Conservation (phyloP, 1,140 invertebrate genomes). For the Neodiprion virginianus region DNA sequence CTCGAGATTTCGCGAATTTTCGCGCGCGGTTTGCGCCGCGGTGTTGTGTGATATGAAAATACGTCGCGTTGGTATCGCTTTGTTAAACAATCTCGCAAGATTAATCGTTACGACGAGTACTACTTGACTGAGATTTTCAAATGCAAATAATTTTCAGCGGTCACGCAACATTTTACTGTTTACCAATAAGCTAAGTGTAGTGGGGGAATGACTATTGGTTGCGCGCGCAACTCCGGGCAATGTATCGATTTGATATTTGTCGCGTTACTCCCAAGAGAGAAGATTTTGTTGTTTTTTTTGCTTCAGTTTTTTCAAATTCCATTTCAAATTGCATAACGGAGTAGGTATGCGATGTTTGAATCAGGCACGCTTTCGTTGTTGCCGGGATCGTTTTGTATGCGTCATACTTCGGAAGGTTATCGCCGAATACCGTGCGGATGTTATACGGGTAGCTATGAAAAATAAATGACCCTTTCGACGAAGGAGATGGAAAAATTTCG, state of each 20-base stretch:
- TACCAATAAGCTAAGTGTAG: conserved; percentile 37
- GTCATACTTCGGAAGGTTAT: not conserved
- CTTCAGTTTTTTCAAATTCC: not conserved
- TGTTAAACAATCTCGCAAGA: too few species aligned
- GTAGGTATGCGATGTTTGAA: too few species aligned
- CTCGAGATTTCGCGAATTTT: not conserved
- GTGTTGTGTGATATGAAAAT: not conserved
- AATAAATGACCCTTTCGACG: too few species aligned
- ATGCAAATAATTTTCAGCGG: conserved; percentile 19
- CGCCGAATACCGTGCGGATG: not conserved
- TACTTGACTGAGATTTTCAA: conserved; percentile 10
- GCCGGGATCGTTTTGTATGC: too few species aligned
- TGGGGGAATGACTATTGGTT: conserved; percentile 30
- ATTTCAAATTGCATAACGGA: not conserved
- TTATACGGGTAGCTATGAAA: too few species aligned
- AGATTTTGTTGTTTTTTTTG: conserved; percentile 7
- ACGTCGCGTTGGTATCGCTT: not conserved
- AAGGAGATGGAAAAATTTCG: too few species aligned
- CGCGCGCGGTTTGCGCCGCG: not conserved
- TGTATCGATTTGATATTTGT: conserved; percentile 48
- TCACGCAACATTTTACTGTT: conserved; percentile 26
- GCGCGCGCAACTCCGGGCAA: conserved; percentile 36
- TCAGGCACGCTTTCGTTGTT: too few species aligned
- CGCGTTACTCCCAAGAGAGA: conserved; percentile 33
- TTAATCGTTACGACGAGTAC: too few species aligned